Base-by-base conservation (phyloP, 2,113 vertebrate species). In the Rhinogobius similis region DNA sequence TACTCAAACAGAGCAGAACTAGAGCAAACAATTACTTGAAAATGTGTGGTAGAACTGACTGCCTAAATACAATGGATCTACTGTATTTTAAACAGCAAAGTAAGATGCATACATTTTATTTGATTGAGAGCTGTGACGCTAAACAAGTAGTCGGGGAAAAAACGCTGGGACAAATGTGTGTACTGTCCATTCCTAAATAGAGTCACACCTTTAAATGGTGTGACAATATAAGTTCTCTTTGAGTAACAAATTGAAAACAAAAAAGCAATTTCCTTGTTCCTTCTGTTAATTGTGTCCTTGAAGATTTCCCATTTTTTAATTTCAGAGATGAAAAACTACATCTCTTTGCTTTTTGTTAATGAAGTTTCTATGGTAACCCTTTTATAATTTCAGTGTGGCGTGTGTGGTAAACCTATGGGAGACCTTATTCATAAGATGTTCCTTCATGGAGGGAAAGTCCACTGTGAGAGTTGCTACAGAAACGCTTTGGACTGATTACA, bases 331-430 rank as follows among this genome's bases (percentile, higher is more conserved):
- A 44, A 26, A 65, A 21, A 46, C 21, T 1, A 23, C 52, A 26
- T 46, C 7, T 11, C 26, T 26, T 32, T 29, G n/a, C 27, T 77
- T 73, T 65, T 41, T 77, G 41, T 24, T 46, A n/a, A 77, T 38
- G 38, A 58, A 8, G 62, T 65, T 71, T 41, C 63, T 68, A 38
- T 62, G 36, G 13, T 41, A 26, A 0, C 29, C 46, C 16, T 73
- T 6, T 13, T 6, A 1, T 0, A 65, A 68, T 83, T 77, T 9
- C 87, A 97, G 96, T 96, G 96, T 52, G 94, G 84, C 0, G 88
- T 95, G 73, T 97, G 96, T 74, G 87, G 90, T 67, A 95, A 91
- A 79, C 93, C 93, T 0, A 96, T 96, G 95, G 96, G 96, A 83
- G 94, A 96, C 64, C 91, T 96, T 10, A 85, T 96, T 59, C 72